Evolutionary conservation across 2,888 invertebrate species (phyloP).

Genomic region (Harmothoe impar): DNA sequence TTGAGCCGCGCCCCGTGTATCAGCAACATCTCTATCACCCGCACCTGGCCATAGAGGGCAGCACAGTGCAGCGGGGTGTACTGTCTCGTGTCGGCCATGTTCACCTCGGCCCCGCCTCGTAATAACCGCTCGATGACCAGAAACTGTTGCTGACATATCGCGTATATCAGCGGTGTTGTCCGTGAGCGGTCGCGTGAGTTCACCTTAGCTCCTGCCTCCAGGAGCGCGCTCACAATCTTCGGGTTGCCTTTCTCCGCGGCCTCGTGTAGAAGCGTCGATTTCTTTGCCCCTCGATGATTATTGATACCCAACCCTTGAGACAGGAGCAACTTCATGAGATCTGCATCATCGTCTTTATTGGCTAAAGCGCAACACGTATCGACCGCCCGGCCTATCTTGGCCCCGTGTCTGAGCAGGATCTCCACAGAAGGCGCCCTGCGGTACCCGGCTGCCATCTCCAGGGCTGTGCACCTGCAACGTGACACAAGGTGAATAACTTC

Average conservation of each 20-base stretch:
- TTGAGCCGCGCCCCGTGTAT: background rate
- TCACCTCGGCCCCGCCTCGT: background rate
- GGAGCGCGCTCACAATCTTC: background rate
- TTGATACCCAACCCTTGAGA: background rate
- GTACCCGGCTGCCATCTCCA: background rate
- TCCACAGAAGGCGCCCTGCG: background rate
- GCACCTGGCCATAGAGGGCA: slow-evolving; percentile 11
- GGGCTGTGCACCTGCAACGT: slow-evolving; percentile 38
- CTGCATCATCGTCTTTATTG: slow-evolving; percentile 52
- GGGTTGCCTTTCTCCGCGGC: slow-evolving; percentile 30
- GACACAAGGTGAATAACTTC: too few species aligned
- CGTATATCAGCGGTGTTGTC: background rate
- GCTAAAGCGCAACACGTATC: background rate
- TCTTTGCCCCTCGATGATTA: background rate
- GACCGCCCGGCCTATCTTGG: background rate
- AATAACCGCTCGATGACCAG: slow-evolving; percentile 27
- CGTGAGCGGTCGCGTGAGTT: background rate
- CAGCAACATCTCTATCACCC: background rate
- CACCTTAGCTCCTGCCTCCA: slow-evolving; percentile 31
- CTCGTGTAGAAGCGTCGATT: slow-evolving; percentile 6
- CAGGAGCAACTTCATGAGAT: background rate
- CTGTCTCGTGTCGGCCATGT: background rate
- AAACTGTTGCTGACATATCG: background rate
- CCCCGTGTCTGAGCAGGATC: background rate
- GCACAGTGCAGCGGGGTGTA: slow-evolving; percentile 12